Evolutionary conservation across 2,113 vertebrate species (phyloP).

Genomic region (Emberiza fucata): DNA sequence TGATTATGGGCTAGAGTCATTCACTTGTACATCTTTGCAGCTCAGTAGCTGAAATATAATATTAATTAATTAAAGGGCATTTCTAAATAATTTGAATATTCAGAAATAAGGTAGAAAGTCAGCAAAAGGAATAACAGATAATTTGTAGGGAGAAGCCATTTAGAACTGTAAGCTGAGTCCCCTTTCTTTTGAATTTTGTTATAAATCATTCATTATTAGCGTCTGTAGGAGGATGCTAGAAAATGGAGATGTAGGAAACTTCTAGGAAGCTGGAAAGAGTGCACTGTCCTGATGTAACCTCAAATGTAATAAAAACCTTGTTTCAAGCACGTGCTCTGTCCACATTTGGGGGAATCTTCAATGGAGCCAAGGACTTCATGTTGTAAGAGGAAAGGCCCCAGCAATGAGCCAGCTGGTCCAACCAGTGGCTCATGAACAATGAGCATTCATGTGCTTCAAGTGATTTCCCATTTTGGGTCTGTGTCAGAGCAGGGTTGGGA

Average conservation of each 20-base stretch:
- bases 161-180: not conserved
- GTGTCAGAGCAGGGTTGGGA: not conserved
- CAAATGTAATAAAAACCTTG: not conserved
- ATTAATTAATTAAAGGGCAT: not conserved
- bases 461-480: not conserved
- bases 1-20: not conserved
- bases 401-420: not conserved
- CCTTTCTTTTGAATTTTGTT: slow-evolving; percentile 16
- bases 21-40: not conserved
- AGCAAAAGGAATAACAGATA: not conserved
- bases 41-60: not conserved
- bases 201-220: not conserved
- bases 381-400: not conserved
- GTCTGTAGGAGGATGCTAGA: slow-evolving; percentile 6
- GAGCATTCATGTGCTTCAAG: not conserved
- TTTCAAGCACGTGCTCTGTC: not conserved
- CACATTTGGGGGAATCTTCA: not conserved
- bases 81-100: not conserved
- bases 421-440: not conserved
- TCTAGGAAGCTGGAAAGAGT: not conserved
- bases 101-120: not conserved
- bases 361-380: not conserved
- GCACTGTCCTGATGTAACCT: not conserved
- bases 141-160: not conserved
- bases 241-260: not conserved